Conservation (phyloP, 2,113 vertebrate genomes). For the Pseudolaguvia tuberculata region DNA sequence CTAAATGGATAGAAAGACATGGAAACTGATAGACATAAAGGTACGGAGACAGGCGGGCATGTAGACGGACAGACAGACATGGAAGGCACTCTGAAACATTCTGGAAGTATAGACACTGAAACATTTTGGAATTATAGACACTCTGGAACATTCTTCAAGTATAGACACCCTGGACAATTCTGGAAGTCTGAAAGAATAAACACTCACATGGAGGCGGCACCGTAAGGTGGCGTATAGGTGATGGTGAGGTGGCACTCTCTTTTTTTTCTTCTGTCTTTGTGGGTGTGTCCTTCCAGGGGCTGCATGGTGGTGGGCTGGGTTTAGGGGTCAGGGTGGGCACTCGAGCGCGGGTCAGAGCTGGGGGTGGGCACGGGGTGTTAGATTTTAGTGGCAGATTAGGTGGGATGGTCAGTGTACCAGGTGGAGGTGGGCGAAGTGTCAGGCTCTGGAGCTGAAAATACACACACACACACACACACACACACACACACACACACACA, state of each 20-base stretch:
- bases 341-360: conserved; percentile 36
- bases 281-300: conserved; percentile 29
- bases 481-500: background rate
- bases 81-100: no score
- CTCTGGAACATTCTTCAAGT: no score
- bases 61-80: no score
- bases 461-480: conserved; percentile 4
- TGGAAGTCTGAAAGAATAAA: background rate
- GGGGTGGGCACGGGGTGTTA: conserved; percentile 53
- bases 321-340: conserved; percentile 34
- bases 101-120: no score
- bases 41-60: no score
- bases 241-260: conserved; percentile 6
- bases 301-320: conserved; percentile 42
- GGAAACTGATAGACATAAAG: no score
- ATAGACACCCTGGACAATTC: no score
- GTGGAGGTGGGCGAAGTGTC: conserved; percentile 63
- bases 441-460: conserved; percentile 63
- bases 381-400: conserved; percentile 65
- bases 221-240: conserved; percentile 58
- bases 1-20: no score
- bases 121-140: no score
- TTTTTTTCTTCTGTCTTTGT: conserved; percentile 12
- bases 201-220: conserved; percentile 68
- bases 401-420: conserved; percentile 63